Evolutionary conservation across 2,888 invertebrate species (phyloP), one percentile per base, ranked within the genome.

Genomic region (Cepaea hortensis): DNA sequence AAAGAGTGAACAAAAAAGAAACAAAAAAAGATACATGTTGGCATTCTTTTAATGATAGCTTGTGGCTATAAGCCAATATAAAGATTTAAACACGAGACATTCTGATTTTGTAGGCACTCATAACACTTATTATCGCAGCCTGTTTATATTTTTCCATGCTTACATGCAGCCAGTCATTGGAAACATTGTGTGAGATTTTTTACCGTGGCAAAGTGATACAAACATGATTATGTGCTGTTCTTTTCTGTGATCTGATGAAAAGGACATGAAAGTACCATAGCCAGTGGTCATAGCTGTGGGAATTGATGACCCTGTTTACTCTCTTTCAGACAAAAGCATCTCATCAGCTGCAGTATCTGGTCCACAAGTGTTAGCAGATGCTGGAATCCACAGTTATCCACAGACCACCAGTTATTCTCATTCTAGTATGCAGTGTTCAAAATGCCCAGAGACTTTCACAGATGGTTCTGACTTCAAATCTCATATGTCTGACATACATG

Each of bases 261-360:
- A 46, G 50, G 48, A n/a, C 72, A 70, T 79, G 77, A 77, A 11
- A n/a, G 23, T 61, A 55, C 55, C 77, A 61, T 77, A n/a, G 35
- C n/a, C 62, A 62, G 62, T 55, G 62, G 46, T 62, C 79, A 62
- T 35, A 35, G 15, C 79, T 46, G 55, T 79, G 79, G 83, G 61
- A 73, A 83, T 55, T 83, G 83, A 83, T 73, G 46, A 13, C 79
- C 23, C 62, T 79, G 79, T 79, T 79, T 79, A 79, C 79, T 79
- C 79, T 79, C 62, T 79, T 79, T 79, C 79, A 79, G 79, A 79
- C 79, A 79, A 55, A 73, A 73, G 73, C 18, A 73, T 73, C 20
- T 50, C 83, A 65, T 75, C 83, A 83, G 23, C 73, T 61, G 2
- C 18, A 23, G 55, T 61, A 13, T 11, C 5, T 50, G 55, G 23